phyloP scores from a whole-genome alignment of 1,140 invertebrate genomes.

The Aphaenogaster floridana region DNA sequence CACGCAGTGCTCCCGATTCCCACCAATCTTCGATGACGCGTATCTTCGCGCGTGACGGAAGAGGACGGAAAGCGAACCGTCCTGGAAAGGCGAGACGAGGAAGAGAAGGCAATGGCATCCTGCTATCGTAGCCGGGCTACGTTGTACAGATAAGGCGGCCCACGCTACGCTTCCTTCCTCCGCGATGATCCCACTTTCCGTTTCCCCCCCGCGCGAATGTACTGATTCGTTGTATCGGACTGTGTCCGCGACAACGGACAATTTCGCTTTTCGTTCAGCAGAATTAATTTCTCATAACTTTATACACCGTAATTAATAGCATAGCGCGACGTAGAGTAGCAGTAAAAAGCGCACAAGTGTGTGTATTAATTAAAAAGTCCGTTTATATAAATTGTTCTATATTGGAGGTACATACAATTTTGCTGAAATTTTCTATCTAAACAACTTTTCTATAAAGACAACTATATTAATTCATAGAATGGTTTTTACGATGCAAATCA shows the following conservation, averaged over 20 bases:
- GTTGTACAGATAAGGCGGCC: constrained; percentile 73
- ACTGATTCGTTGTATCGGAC: constrained; percentile 28
- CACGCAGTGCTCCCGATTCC: not conserved
- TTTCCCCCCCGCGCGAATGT: constrained; percentile 42
- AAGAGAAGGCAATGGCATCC: constrained; percentile 74
- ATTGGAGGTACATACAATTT: not conserved
- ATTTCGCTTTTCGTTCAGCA: not conserved
- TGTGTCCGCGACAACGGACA: not conserved
- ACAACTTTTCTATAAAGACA: not conserved
- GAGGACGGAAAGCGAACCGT: not conserved
- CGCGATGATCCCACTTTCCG: constrained; percentile 65
- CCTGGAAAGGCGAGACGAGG: constrained; percentile 45
- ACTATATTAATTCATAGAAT: not conserved
- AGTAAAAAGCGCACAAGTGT: not conserved
- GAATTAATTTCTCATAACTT: constrained; percentile 18
- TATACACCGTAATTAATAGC: not conserved
- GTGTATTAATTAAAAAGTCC: not conserved
- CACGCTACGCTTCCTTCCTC: constrained; percentile 79
- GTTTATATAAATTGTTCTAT: not conserved
- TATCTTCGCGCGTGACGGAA: not conserved
- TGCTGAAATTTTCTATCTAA: not conserved
- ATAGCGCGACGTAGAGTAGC: not conserved
- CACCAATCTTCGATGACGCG: constrained; percentile 31
- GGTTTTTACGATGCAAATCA: not conserved
- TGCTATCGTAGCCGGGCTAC: constrained; percentile 74